Evolutionary conservation across 2,888 invertebrate species (phyloP).

Genomic region (Troides aeacus): DNA sequence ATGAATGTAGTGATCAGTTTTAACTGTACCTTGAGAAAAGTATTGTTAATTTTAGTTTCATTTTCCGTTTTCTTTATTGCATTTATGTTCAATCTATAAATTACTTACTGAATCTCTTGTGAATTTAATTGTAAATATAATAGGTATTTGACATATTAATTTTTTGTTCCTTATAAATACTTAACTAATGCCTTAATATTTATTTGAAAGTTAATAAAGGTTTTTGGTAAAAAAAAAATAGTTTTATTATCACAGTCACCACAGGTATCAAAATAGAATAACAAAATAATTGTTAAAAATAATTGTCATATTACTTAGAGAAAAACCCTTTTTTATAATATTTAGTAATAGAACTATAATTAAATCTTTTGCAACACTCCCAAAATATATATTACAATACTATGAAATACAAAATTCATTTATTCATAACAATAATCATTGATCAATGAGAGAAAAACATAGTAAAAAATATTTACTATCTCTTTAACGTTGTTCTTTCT

Average conservation of each 20-base stretch:
- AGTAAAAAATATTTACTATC: too few species aligned
- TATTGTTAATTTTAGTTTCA: neutral
- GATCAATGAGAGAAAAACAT: too few species aligned
- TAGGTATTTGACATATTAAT: slow-evolving; percentile 2
- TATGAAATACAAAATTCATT: too few species aligned
- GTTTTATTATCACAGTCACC: slow-evolving; percentile 23
- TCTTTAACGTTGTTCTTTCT: too few species aligned
- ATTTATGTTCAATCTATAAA: slow-evolving; percentile 3
- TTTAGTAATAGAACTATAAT: too few species aligned
- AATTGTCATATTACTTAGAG: neutral
- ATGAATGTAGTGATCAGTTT: too few species aligned
- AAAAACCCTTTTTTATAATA: too few species aligned
- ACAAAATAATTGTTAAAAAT: neutral
- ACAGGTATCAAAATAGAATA: neutral
- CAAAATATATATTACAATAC: too few species aligned
- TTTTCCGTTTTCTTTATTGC: neutral
- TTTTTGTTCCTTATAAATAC: slow-evolving; percentile 23
- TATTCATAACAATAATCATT: too few species aligned
- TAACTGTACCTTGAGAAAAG: neutral
- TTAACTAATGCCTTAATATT: slow-evolving; percentile 19
- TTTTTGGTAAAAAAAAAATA: slow-evolving; percentile 10
- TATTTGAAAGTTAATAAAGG: slow-evolving; percentile 13
- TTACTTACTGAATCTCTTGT: slow-evolving; percentile 20
- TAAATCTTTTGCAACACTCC: too few species aligned
- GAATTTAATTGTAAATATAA: slow-evolving; percentile 7